phyloP scores from a whole-genome alignment of 53 echinoderm and acorn worm genomes.

The Holothuria scabra region DNA sequence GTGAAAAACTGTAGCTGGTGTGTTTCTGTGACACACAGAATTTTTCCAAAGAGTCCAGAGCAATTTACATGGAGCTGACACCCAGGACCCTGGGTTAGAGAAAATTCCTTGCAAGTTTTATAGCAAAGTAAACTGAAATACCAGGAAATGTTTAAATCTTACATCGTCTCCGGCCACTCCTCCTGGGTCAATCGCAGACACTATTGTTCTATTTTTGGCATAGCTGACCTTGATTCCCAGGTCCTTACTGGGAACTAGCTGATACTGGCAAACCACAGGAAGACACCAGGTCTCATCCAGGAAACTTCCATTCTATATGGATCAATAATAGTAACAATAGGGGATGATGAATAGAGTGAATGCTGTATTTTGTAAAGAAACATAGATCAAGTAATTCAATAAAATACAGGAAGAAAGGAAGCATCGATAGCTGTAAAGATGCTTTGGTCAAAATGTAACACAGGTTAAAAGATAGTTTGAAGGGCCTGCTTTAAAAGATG shows the following conservation, averaged over 20 bases:
- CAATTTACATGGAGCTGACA: too few relatives aligned
- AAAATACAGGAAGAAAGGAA: too few relatives aligned
- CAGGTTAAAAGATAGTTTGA: too few relatives aligned
- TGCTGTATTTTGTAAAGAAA: background rate
- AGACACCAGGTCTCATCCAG: constrained; percentile 93
- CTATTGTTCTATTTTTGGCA: constrained; percentile 66
- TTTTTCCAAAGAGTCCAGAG: too few relatives aligned
- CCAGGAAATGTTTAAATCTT: background rate
- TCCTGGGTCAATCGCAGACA: constrained; percentile 78
- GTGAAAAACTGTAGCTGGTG: too few relatives aligned
- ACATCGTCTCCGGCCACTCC: constrained; percentile 92
- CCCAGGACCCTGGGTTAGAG: too few relatives aligned
- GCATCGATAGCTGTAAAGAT: too few relatives aligned
- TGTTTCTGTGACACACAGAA: too few relatives aligned
- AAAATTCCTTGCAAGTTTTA: too few relatives aligned
- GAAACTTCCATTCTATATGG: constrained; percentile 93
- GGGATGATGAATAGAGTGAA: background rate
- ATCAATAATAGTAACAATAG: background rate
- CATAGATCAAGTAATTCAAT: background rate
- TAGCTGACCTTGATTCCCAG: constrained; percentile 85
- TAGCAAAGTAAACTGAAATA: too few relatives aligned
- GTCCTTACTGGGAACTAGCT: constrained; percentile 89
- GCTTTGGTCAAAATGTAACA: too few relatives aligned
- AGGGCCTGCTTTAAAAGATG: too few relatives aligned
- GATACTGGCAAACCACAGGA: constrained; percentile 77